Percentiles rank a stretch among this genome's conserved stretches.
phyloP scores from a whole-genome alignment of 2,113 vertebrate genomes.

The Sylvietta virens region DNA sequence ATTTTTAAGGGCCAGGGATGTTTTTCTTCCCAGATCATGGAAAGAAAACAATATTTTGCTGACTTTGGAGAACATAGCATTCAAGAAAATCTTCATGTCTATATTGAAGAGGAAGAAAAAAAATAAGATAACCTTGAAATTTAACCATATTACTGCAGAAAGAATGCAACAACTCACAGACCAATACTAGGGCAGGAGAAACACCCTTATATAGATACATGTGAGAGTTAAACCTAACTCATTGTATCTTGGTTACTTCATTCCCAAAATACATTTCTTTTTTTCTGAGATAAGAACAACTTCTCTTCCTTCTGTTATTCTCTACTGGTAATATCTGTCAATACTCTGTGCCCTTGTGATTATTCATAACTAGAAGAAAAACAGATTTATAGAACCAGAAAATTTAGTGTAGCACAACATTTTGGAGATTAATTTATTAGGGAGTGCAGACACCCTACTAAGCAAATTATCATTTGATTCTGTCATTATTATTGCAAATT shows the following conservation, averaged over 20 bases:
- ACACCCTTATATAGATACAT: not conserved
- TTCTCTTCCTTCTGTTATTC: not conserved
- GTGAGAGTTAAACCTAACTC: not conserved
- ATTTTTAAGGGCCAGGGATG: not conserved
- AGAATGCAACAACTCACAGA: not conserved
- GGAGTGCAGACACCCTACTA: not conserved
- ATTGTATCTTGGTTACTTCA: not conserved
- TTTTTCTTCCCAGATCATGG: not conserved
- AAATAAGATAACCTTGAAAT: conserved; percentile 21
- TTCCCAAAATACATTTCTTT: conserved; percentile 33
- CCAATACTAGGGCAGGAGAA: not conserved
- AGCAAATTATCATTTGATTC: not conserved
- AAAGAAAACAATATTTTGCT: conserved; percentile 13
- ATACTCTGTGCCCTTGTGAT: not conserved
- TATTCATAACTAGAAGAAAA: not conserved
- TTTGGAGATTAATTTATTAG: not conserved
- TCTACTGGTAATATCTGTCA: not conserved
- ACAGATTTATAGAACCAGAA: not conserved
- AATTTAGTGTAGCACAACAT: not conserved
- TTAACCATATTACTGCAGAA: conserved; percentile 1
- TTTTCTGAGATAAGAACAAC: conserved; percentile 5
- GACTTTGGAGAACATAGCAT: not conserved
- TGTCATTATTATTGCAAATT: not conserved
- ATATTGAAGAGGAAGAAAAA: not conserved
- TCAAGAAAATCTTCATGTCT: not conserved